Evolutionary conservation across 2,113 vertebrate species (phyloP), one percentile per base, ranked within the genome.

Genomic region (Oreochromis tanganicae): DNA sequence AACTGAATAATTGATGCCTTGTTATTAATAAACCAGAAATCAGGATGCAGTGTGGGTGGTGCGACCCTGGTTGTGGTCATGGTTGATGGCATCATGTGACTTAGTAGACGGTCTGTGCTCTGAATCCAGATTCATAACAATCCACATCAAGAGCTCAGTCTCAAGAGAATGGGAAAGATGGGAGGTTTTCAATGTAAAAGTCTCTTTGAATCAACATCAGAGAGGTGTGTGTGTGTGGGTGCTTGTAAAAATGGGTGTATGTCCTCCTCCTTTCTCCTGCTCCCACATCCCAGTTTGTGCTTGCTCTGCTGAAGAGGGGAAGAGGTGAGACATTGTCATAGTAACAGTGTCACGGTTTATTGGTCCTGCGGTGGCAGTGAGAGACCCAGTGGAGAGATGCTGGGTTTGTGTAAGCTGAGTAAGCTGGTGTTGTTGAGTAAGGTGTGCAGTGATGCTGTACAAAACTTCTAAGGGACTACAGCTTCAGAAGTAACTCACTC

Each of bases 1-100:
- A 55, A n/a, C 80, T 95, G 79, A 95, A 95, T 95, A 91, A 95
- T 95, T 90, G 46, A 95, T 90, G 87, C 19, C 8, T 17, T 86
- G 79, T 85, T 88, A 93, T 95, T 90, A 96, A 95, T 95, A 94
- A 95, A 95, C 93, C 85, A 95, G 55, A 92, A 71, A 63, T 16
- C 21, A 68, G 78, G 59, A 80, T 68, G 84, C 59, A 11, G 34
- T n/a, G 63, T 71, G 55, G 82, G 79, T n/a, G 68, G 55, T 88
- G 78, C 46, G 17, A 73, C 73, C 29, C 38, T 71, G 82, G 38
- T 29, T 86, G 82, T 85, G 81, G 89, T 84, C 80, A 81, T 54
- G 86, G 61, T 83, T 92, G 91, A 91, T 91, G 88, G 85, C 73
- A 38, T 92, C 92, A 90, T 83, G 87, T 92, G 94, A 91, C 56